Conservation (phyloP, 2,888 invertebrate genomes). For the Plebejus argus region DNA sequence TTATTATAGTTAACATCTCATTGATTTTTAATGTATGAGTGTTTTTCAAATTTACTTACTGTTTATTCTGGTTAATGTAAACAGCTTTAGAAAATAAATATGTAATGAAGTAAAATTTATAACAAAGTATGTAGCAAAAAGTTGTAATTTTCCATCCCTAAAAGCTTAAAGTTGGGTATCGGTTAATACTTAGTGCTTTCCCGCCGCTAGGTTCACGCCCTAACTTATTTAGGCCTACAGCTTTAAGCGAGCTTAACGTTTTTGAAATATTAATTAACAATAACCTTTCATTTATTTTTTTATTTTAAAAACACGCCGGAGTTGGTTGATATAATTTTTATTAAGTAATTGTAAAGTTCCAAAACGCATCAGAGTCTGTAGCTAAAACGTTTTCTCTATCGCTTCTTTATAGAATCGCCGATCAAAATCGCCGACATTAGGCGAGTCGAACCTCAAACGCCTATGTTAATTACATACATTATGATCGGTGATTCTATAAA, state of each 20-base stretch:
- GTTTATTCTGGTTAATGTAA: neutral
- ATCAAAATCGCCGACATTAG: too few relatives aligned
- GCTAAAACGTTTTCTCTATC: too few relatives aligned
- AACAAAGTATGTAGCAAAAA: neutral
- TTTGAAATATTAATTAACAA: neutral
- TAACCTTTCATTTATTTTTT: neutral
- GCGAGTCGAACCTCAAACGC: too few relatives aligned
- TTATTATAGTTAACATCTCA: neutral
- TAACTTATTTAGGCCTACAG: constrained; percentile 34
- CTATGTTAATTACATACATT: too few relatives aligned
- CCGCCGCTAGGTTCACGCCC: constrained; percentile 10
- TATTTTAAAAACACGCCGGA: constrained; percentile 36
- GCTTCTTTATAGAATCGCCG: too few relatives aligned
- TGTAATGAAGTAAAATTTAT: neutral
- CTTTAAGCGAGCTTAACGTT: neutral
- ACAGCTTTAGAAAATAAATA: neutral
- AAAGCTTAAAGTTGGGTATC: neutral
- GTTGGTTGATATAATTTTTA: constrained; percentile 32
- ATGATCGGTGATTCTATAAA: too few relatives aligned
- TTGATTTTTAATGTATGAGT: neutral
- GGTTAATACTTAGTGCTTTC: constrained; percentile 17
- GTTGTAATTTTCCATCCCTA: neutral
- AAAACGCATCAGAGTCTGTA: too few relatives aligned
- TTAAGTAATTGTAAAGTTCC: neutral
- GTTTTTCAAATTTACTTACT: neutral